phyloP scores from a whole-genome alignment of 2,888 invertebrate species.

The Drosophila phalerata region DNA sequence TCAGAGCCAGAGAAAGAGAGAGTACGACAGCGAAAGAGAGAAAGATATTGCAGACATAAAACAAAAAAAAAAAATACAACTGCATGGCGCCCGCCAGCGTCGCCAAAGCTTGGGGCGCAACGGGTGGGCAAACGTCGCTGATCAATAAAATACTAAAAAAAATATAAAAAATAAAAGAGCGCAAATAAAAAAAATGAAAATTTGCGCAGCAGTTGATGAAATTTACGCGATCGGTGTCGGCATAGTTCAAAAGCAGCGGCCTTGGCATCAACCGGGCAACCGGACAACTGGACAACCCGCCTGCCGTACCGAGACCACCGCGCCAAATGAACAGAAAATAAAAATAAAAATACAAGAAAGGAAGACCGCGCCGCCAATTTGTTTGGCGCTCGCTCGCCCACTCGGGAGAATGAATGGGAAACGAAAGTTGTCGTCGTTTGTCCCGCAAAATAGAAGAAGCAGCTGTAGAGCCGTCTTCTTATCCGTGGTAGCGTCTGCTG shows the following conservation, averaged over 20 bases:
- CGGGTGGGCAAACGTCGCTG: conserved; percentile 69
- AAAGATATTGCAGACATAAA: conserved; percentile 40
- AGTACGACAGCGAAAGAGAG: conserved; percentile 8
- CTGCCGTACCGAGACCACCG: conserved; percentile 6
- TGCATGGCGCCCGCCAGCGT: conserved; percentile 82
- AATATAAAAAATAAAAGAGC: not conserved
- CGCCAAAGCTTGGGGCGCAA: conserved; percentile 50
- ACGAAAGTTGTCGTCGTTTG: conserved; percentile 50
- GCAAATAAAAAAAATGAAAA: conserved; percentile 60
- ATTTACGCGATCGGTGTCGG: conserved; percentile 82
- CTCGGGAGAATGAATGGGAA: conserved; percentile 39
- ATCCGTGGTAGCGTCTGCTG: conserved; percentile 41
- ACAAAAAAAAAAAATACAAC: conserved; percentile 26
- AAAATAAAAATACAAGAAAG: conserved; percentile 1
- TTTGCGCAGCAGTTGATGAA: conserved; percentile 82
- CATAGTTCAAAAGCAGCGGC: conserved; percentile 70
- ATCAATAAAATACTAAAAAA: conserved; percentile 66
- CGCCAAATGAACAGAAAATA: conserved; percentile 4
- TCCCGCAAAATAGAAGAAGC: not conserved
- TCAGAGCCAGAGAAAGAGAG: conserved; percentile 11
- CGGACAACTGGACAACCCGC: not conserved
- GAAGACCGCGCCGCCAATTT: conserved; percentile 53
- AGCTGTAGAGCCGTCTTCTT: conserved; percentile 19
- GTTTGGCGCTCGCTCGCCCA: conserved; percentile 60
- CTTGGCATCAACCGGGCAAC: conserved; percentile 45